phyloP scores from a whole-genome alignment of 2,797 vertebrate genomes.

The Ptychadena robeensis region DNA sequence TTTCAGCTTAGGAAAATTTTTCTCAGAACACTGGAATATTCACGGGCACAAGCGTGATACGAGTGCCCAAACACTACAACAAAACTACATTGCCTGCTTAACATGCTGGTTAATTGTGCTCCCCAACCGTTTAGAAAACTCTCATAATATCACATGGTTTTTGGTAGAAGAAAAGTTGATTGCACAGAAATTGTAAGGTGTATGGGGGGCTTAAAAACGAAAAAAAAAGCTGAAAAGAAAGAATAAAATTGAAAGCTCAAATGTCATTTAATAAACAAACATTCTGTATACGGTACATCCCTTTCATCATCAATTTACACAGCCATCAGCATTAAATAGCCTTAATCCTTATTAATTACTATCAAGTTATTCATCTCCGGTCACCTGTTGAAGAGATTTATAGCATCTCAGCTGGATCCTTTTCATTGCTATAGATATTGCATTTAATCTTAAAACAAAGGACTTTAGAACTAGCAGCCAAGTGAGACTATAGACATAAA shows the following conservation, averaged over 20 bases:
- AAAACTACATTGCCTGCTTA: too few species aligned
- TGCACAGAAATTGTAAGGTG: too few species aligned
- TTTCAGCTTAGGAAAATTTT: too few species aligned
- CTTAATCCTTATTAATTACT: constrained; percentile 32
- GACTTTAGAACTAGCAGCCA: constrained; percentile 14
- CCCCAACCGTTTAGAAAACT: too few species aligned
- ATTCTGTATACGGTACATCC: neutral
- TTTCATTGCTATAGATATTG: constrained; percentile 29
- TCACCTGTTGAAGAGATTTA: constrained; percentile 25
- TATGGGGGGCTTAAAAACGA: neutral
- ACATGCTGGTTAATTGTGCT: too few species aligned
- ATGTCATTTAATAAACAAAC: neutral
- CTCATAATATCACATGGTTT: too few species aligned
- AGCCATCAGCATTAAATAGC: neutral
- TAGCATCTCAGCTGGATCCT: constrained; percentile 13
- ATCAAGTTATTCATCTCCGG: constrained; percentile 31
- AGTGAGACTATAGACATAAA: constrained; percentile 23
- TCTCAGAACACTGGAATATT: too few species aligned
- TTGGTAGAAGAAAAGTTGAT: too few species aligned
- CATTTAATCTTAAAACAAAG: constrained; percentile 29
- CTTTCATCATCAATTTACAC: constrained; percentile 20
- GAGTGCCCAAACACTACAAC: too few species aligned
- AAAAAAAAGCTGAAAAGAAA: neutral
- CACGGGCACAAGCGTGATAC: too few species aligned
- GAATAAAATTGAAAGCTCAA: neutral